These are phyloP conservation scores for Ganaspis brasiliensis DNA, from an alignment of 2,888 invertebrate species.

Conservation along the genomic window DNA sequence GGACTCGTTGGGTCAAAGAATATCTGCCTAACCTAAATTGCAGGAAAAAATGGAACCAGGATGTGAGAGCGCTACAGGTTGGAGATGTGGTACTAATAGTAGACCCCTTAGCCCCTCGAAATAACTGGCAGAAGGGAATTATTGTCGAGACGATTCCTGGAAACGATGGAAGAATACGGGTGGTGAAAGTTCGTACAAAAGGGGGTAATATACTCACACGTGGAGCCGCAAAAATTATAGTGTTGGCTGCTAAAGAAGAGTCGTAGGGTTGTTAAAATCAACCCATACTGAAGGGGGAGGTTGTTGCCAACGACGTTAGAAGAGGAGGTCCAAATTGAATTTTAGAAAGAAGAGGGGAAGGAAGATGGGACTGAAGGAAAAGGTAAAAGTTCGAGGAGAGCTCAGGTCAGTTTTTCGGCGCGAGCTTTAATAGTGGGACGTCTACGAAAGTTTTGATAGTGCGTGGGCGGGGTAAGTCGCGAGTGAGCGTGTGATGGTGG, in stretches of 20 bases:
- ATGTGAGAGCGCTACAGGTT: not conserved
- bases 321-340: too few relatives aligned
- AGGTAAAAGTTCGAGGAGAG: too few relatives aligned
- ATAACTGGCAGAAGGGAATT: constrained; percentile 44
- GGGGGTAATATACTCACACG: not conserved
- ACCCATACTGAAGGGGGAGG: constrained; percentile 5
- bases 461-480: too few relatives aligned
- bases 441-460: too few relatives aligned
- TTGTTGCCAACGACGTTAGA: not conserved
- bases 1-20: constrained; percentile 70
- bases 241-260: not conserved
- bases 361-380: too few relatives aligned
- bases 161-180: constrained; percentile 28
- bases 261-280: not conserved
- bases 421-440: too few relatives aligned
- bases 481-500: too few relatives aligned
- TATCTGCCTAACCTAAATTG: constrained; percentile 61
- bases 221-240: not conserved
- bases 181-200: constrained; percentile 10
- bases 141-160: constrained; percentile 9
- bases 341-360: too few relatives aligned
- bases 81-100: constrained; percentile 46
- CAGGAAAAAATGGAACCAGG: constrained; percentile 55
- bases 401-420: too few relatives aligned
- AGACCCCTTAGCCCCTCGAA: constrained; percentile 38